Percentiles rank a stretch among this genome's conserved stretches.
phyloP scores from a whole-genome alignment of 1,140 invertebrate species.

The Chymomyza costata region DNA sequence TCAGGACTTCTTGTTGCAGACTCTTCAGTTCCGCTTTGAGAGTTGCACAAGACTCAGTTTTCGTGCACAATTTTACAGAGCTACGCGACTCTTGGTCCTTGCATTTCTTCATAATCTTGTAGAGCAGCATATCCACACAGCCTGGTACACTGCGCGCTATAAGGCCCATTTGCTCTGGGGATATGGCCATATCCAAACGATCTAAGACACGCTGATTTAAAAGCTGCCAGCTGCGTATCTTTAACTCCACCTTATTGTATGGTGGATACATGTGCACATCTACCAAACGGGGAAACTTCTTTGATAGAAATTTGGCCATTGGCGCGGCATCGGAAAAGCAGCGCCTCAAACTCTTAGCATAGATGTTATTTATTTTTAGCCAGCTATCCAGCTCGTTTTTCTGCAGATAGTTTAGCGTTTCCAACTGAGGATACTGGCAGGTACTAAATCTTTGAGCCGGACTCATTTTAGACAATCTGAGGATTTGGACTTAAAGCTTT shows the following conservation, averaged over 20 bases:
- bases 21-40: no score
- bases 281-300: conserved; percentile 81
- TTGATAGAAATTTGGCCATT: conserved; percentile 82
- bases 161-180: conserved; percentile 78
- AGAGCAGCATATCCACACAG: conserved; percentile 80
- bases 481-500: no score
- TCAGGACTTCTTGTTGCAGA: no score
- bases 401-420: conserved; percentile 12
- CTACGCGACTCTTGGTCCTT: not conserved
- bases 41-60: no score
- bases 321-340: conserved; percentile 79
- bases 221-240: conserved; percentile 84
- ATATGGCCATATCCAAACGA: conserved; percentile 79
- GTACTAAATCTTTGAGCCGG: no score
- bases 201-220: conserved; percentile 82
- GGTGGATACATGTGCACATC: conserved; percentile 84
- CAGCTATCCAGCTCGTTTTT: conserved; percentile 33
- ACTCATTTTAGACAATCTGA: no score
- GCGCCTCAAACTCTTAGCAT: conserved; percentile 18
- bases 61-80: no score
- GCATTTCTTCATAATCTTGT: conserved; percentile 57
- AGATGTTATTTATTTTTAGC: conserved; percentile 19
- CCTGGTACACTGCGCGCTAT: conserved; percentile 79
- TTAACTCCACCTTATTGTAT: conserved; percentile 80
- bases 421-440: no score